Conservation (phyloP, 2,888 invertebrate genomes). For the Drosophila nr. medialis region DNA sequence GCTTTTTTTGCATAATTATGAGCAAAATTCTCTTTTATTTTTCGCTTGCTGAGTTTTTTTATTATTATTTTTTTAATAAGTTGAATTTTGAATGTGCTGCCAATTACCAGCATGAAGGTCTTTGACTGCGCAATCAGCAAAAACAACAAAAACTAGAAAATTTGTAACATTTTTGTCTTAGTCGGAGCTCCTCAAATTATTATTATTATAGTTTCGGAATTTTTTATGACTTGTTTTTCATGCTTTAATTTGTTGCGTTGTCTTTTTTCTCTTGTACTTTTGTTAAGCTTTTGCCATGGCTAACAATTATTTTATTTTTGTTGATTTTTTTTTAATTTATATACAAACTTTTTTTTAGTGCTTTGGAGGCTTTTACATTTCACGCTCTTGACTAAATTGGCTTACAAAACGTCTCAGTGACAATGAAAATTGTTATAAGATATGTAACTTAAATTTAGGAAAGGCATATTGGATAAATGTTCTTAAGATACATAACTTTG, state of each 20-base stretch:
- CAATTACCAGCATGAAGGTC: conserved; percentile 77
- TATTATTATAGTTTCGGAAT: conserved; percentile 55
- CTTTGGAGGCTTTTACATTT: conserved; percentile 59
- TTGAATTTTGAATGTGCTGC: conserved; percentile 56
- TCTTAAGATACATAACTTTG: too few species aligned
- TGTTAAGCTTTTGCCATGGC: conserved; percentile 44
- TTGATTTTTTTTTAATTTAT: conserved; percentile 28
- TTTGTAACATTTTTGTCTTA: conserved; percentile 75
- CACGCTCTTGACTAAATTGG: conserved; percentile 78
- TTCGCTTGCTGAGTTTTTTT: conserved; percentile 24
- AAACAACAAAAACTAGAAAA: conserved; percentile 62
- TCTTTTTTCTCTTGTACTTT: conserved; percentile 47
- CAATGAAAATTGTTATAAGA: conserved; percentile 63
- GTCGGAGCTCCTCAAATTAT: conserved; percentile 48
- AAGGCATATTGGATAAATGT: not conserved
- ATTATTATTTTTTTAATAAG: conserved; percentile 35
- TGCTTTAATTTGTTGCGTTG: conserved; percentile 73
- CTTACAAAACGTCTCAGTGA: conserved; percentile 67
- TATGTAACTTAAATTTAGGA: not conserved
- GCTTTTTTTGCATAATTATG: conserved; percentile 69
- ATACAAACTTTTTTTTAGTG: conserved; percentile 13
- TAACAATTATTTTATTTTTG: conserved; percentile 46
- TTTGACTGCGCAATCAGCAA: conserved; percentile 74
- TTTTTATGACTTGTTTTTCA: conserved; percentile 72
- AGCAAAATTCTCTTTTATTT: conserved; percentile 56